Conservation (phyloP, 2,888 invertebrate genomes). For the Matsumyia berberina region DNA sequence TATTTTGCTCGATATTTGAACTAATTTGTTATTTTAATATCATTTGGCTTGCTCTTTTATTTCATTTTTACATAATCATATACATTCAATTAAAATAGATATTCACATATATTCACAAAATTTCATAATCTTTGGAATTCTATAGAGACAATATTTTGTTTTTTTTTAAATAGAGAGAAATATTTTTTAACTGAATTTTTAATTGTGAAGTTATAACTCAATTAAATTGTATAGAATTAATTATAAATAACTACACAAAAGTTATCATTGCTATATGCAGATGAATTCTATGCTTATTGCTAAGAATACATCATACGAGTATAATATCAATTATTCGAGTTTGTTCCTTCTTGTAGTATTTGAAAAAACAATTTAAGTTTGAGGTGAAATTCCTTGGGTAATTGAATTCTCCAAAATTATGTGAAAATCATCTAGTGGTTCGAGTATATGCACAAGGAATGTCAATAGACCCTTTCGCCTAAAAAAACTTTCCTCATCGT, state of each 20-base stretch:
- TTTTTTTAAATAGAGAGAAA: conserved; percentile 21
- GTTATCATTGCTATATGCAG: not conserved
- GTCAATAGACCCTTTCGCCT: conserved; percentile 93
- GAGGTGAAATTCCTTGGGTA: conserved; percentile 86
- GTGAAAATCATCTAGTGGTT: conserved; percentile 93
- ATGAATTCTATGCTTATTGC: not conserved
- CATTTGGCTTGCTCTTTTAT: conserved; percentile 40
- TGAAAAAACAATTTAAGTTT: conserved; percentile 80
- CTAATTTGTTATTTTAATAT: conserved; percentile 36
- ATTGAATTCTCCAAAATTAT: conserved; percentile 94
- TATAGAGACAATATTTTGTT: conserved; percentile 36
- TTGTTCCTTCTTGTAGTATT: not conserved
- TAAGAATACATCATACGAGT: conserved; percentile 19
- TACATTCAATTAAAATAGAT: conserved; percentile 34
- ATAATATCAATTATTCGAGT: conserved; percentile 26
- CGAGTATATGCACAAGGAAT: conserved; percentile 95
- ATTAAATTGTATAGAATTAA: conserved; percentile 18
- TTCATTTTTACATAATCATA: conserved; percentile 17
- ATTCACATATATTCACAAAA: conserved; percentile 33
- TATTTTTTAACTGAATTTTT: conserved; percentile 6
- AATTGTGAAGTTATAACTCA: not conserved
- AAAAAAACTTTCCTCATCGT: conserved; percentile 97
- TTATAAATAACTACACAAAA: conserved; percentile 26
- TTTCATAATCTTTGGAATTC: conserved; percentile 54
- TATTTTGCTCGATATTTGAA: not conserved